Percentiles rank a stretch among this genome's conserved stretches.
phyloP scores from a whole-genome alignment of 2,113 vertebrate species.

The Meleagris gallopavo region DNA sequence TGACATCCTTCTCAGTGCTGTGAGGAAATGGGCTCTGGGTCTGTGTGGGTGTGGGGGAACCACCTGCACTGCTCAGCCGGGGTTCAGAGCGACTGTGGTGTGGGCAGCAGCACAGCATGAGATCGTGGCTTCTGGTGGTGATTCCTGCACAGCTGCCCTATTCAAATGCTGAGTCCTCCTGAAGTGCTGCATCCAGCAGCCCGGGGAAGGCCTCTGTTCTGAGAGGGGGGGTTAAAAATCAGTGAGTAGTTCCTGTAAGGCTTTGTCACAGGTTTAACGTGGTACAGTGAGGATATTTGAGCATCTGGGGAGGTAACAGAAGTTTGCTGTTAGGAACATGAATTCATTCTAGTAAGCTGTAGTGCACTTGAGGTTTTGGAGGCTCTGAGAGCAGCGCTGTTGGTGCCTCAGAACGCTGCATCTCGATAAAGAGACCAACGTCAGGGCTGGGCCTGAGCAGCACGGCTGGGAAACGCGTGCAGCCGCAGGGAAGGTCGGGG shows the following conservation, averaged over 20 bases:
- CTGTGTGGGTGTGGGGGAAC: neutral
- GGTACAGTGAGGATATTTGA: rapidly evolving
- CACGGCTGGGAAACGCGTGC: rapidly evolving
- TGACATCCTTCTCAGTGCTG: rapidly evolving
- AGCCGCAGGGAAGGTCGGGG: neutral
- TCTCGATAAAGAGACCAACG: neutral
- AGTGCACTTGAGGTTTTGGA: rapidly evolving
- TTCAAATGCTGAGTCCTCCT: neutral
- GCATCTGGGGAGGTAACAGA: rapidly evolving
- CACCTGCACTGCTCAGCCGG: too few species aligned
- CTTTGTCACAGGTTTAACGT: neutral
- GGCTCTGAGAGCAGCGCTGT: rapidly evolving
- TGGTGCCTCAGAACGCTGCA: rapidly evolving
- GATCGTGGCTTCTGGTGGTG: too few species aligned
- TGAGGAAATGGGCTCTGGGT: rapidly evolving
- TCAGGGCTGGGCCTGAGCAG: rapidly evolving
- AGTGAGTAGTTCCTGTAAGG: neutral
- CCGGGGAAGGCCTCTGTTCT: neutral
- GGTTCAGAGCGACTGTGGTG: too few species aligned
- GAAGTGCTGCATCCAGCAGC: rapidly evolving
- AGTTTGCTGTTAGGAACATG: rapidly evolving
- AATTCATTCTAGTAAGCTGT: rapidly evolving
- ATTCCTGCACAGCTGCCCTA: neutral
- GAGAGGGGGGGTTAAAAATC: neutral
- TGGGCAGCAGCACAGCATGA: too few species aligned